Evolutionary conservation across 2,888 invertebrate species (phyloP).

Genomic region (Cantharis lateralis): DNA sequence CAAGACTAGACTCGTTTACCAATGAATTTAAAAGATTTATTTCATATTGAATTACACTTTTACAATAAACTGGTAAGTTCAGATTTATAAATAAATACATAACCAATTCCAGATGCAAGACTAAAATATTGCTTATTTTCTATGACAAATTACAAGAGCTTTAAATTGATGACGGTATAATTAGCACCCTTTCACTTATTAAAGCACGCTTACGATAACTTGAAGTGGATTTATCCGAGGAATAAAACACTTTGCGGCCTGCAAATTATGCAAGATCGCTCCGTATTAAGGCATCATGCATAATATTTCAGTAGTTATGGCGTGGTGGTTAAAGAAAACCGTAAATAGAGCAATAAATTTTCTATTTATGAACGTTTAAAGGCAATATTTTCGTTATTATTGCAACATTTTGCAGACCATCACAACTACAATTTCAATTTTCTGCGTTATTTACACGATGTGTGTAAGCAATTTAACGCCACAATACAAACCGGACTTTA

Average conservation of each 20-base stretch:
- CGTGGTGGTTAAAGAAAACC: conserved; percentile 27
- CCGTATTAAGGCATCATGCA: neutral
- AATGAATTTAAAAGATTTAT: conserved; percentile 23
- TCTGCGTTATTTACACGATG: conserved; percentile 24
- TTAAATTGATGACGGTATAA: conserved; percentile 18
- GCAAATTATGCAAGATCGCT: neutral
- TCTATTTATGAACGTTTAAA: conserved; percentile 32
- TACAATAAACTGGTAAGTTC: neutral
- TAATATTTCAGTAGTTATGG: conserved; percentile 18
- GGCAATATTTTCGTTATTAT: conserved; percentile 32
- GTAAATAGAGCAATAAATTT: conserved; percentile 32
- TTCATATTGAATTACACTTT: conserved; percentile 20
- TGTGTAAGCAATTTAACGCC: conserved; percentile 7
- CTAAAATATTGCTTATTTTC: conserved; percentile 5
- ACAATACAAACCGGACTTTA: conserved; percentile 3
- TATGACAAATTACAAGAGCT: conserved; percentile 18
- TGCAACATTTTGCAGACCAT: conserved; percentile 20
- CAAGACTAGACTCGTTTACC: conserved; percentile 16
- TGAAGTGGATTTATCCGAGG: neutral
- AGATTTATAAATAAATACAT: neutral
- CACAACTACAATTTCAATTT: conserved; percentile 23
- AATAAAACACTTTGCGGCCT: neutral
- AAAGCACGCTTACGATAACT: neutral
- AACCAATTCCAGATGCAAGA: conserved; percentile 2
- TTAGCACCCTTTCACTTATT: conserved; percentile 11